A percentile compares a stretch with the other conserved stretches of the same genome.
Evolutionary conservation across 2,113 vertebrate species (phyloP).

Genomic region (Ardeotis arabs): DNA sequence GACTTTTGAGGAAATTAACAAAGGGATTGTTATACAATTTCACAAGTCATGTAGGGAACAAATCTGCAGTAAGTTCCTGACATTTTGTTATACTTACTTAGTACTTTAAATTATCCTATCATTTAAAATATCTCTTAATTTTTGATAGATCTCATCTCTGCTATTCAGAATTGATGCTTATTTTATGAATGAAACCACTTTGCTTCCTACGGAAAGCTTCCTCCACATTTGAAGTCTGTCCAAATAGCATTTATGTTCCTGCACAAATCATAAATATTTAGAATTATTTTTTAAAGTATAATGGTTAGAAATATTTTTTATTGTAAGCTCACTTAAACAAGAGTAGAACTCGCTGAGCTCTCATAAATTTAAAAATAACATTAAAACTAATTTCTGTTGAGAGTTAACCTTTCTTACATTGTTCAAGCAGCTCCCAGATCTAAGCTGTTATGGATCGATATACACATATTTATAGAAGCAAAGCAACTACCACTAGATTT

Average conservation of each 20-base stretch:
- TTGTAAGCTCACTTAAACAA: background rate
- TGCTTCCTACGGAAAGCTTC: conserved; percentile 15
- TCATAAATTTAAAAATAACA: background rate
- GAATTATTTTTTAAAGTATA: background rate
- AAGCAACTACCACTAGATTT: background rate
- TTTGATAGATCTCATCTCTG: background rate
- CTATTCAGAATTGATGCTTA: background rate
- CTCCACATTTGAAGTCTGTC: conserved; percentile 5
- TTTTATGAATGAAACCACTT: conserved; percentile 4
- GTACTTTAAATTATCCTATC: background rate
- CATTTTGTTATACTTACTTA: background rate
- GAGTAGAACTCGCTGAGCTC: background rate
- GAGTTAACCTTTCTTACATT: background rate
- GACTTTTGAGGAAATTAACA: background rate
- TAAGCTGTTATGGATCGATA: background rate
- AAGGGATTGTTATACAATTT: background rate
- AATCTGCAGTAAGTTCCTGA: background rate
- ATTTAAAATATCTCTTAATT: background rate
- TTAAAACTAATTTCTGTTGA: background rate
- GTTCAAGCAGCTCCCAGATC: background rate
- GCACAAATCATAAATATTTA: conserved; percentile 14
- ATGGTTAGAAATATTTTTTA: background rate
- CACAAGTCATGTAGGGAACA: background rate
- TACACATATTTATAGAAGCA: background rate
- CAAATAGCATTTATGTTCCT: background rate